Evolutionary conservation across 2,888 invertebrate genomes (phyloP), one percentile per base, ranked within the genome.

Genomic region (Subacronicta megacephala): DNA sequence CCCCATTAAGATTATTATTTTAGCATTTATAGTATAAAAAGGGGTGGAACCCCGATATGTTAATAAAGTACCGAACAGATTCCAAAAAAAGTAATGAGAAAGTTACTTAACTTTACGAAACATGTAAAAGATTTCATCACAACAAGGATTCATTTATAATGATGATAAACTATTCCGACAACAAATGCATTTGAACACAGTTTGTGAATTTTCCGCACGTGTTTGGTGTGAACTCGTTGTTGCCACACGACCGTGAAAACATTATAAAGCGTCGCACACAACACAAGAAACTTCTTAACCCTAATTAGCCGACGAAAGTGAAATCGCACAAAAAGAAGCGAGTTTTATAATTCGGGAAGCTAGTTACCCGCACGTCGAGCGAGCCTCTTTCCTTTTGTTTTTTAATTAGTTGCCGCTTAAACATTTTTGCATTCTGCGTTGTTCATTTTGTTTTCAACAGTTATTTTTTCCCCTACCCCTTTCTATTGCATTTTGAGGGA

Each of bases 351-450:
- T 90, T 90, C 85, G 85, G 81, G 83, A 87, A 88, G 86, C 85
- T 88, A 85, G 85, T 83, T 84, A 59, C 79, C 60, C 82, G 82
- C 84, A 83, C 84, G 80, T 81, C 78, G 84, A 86, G 86, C 78
- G 83, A 78, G 78, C 73, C 77, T 84, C 83, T 82, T 81, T 79
- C 60, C 83, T 87, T 90, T 89, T 90, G 89, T 86, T 89, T 88
- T 89, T 90, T 88, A 91, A 90, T 92, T 90, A 90, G 88, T 90
- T 89, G 85, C 85, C 89, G 86, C 84, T 90, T 88, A 87, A 88
- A 90, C 85, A 88, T 90, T 84, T 83, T 82, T 85, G 82, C 84
- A 77, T 86, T 71, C 85, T 80, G 61, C 79, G 78, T 79, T 86
- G 82, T 85, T 85, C 81, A 77, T 83, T 86, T 75, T 65, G 77